Evolutionary conservation across 2,113 vertebrate genomes (phyloP).

Genomic region (Ellobius talpinus): DNA sequence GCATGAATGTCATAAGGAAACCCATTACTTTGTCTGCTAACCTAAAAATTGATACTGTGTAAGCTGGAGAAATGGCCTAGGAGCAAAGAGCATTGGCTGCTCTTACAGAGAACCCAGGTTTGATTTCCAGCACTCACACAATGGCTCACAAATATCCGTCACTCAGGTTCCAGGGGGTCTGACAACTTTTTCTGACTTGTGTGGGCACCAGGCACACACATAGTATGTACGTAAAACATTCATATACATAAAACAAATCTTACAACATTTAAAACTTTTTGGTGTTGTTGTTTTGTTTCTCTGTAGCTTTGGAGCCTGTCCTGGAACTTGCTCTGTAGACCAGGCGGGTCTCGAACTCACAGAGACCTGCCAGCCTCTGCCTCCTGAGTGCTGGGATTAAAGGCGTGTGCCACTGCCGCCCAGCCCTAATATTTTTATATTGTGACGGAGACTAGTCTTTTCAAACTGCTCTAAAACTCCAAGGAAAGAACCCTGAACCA

Average conservation of each 20-base stretch:
- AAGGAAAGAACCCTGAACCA: neutral
- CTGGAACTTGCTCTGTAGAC: no score
- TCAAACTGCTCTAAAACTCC: neutral
- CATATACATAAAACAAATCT: neutral
- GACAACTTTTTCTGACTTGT: neutral
- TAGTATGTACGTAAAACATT: neutral
- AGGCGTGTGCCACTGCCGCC: fast-evolving
- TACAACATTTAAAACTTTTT: neutral
- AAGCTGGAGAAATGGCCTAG: neutral
- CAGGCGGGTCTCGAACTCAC: no score
- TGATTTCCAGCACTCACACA: neutral
- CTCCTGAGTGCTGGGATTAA: no score
- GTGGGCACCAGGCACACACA: neutral
- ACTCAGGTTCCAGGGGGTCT: neutral
- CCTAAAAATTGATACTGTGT: neutral
- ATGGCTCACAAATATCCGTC: neutral
- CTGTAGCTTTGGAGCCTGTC: no score
- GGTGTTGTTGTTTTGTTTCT: no score
- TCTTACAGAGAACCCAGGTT: neutral
- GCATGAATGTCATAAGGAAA: neutral
- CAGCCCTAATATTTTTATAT: neutral
- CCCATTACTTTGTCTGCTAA: neutral
- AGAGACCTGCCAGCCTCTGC: no score
- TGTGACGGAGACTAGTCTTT: constrained; percentile 33
- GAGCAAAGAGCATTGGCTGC: neutral